These are phyloP conservation scores for Elysia chlorotica DNA, from an alignment of 1,140 invertebrate genomes.

Conservation along the genomic window DNA sequence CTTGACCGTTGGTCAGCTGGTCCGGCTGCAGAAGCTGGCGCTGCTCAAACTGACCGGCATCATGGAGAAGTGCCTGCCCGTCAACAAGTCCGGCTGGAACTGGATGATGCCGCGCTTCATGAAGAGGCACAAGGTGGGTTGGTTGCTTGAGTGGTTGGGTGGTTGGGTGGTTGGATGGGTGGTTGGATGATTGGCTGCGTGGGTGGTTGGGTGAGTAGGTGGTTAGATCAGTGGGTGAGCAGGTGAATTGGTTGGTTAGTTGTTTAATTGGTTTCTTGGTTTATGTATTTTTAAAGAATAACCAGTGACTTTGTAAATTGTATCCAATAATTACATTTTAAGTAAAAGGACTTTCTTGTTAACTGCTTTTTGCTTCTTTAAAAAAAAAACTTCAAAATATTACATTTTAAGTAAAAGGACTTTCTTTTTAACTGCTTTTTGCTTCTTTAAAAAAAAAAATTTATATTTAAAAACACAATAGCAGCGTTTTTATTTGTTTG, in stretches of 20 bases:
- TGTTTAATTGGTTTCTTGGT: no score
- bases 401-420: neutral
- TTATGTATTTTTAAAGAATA: neutral
- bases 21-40: slow-evolving; percentile 83
- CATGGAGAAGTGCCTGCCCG: slow-evolving; percentile 91
- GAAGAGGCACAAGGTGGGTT: slow-evolving; percentile 76
- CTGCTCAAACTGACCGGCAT: slow-evolving; percentile 85
- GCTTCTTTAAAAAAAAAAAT: no score
- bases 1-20: slow-evolving; percentile 76
- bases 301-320: no score
- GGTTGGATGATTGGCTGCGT: no score
- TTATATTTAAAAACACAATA: no score
- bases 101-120: slow-evolving; percentile 81
- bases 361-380: neutral
- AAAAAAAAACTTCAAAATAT: neutral
- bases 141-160: no score
- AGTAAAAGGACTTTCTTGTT: neutral
- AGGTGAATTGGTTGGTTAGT: no score
- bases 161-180: no score
- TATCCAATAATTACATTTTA: neutral
- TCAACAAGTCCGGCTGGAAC: slow-evolving; percentile 77
- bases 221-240: no score
- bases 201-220: no score
- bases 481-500: no score
- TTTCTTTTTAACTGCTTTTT: no score